These are phyloP conservation scores for Hedychridium roseum DNA, from an alignment of 2,888 invertebrate genomes.

Conservation along the genomic window DNA sequence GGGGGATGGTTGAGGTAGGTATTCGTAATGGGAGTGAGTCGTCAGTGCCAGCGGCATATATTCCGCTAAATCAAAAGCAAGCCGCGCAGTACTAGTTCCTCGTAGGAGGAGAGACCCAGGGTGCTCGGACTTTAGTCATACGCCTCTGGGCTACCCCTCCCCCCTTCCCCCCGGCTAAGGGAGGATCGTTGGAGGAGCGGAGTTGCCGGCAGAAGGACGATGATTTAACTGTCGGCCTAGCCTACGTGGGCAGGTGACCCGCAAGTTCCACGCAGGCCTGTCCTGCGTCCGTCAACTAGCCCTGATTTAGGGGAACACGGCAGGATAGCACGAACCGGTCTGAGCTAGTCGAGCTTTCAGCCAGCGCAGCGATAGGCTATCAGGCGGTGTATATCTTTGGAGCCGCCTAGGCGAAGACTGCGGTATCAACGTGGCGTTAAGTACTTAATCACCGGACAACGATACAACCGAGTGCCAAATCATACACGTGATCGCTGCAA, in stretches of 20 bases:
- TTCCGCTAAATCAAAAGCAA: constrained; percentile 61
- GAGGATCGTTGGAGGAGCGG: neutral
- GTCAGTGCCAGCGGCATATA: constrained; percentile 60
- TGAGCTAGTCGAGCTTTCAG: constrained; percentile 7
- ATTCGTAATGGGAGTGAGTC: constrained; percentile 53
- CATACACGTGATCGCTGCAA: no score
- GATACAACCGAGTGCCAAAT: no score
- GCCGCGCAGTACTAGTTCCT: constrained; percentile 41
- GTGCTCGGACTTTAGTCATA: no score
- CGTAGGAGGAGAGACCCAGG: constrained; percentile 37
- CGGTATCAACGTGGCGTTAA: constrained; percentile 20
- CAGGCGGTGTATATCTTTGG: constrained; percentile 35
- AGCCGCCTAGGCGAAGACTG: constrained; percentile 27
- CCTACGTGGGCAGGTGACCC: constrained; percentile 44
- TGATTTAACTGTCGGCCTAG: constrained; percentile 40
- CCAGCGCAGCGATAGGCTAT: neutral
- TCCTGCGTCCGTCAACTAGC: constrained; percentile 38
- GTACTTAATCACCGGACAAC: no score
- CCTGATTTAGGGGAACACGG: constrained; percentile 38
- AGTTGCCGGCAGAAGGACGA: constrained; percentile 11
- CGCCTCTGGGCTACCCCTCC: no score
- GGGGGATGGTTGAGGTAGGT: constrained; percentile 14
- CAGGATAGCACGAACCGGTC: constrained; percentile 20
- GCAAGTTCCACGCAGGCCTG: constrained; percentile 42
- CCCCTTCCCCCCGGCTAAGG: neutral